Evolutionary conservation across 2,888 invertebrate genomes (phyloP), one percentile per base, ranked within the genome.

Genomic region (Acronicta alni): DNA sequence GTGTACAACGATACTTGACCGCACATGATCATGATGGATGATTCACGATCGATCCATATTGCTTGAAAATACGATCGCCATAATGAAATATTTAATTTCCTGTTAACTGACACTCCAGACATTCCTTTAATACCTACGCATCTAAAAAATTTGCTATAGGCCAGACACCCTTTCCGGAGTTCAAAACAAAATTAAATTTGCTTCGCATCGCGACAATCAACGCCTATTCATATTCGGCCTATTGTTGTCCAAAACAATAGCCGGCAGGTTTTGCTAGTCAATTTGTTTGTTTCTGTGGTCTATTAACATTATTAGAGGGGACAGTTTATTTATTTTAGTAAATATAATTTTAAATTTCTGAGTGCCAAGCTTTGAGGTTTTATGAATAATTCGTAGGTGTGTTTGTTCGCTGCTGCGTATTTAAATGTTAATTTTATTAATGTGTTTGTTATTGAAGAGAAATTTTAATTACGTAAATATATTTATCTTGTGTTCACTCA

Each of bases 231-330:
- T 56, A 56, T 55, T 56, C 56, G 41, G 49, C 10, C 82, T 67
- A 80, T 82, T 83, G 81, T 84, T 78, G 61, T 53, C 42, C 17
- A 44, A 67, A 80, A 84, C 81, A 83, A 83, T 77, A 65, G 67
- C 43, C 30, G 71, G 54, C 73, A 74, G 75, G 77, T 72, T 77
- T 68, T 72, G 57, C 67, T 71, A 80, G 83, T 81, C 81, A 79
- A 81, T 81, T 83, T 81, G 78, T 80, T 72, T 77, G 72, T 72
- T 62, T 58, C 65, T 63, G 56, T 57, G 67, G 70, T 56, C 72
- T 26, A 70, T 74, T 72, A 78, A 81, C 75, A 75, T 77, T 67
- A 78, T 77, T 83, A 74, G 55, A 60, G 62, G 23, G 56, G 52
- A 56, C 67, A 65, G 67, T 70, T 61, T 62, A 63, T 75, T 58